Base-by-base conservation (phyloP, 2,888 invertebrate genomes). In the Drosophila fungiperda region DNA sequence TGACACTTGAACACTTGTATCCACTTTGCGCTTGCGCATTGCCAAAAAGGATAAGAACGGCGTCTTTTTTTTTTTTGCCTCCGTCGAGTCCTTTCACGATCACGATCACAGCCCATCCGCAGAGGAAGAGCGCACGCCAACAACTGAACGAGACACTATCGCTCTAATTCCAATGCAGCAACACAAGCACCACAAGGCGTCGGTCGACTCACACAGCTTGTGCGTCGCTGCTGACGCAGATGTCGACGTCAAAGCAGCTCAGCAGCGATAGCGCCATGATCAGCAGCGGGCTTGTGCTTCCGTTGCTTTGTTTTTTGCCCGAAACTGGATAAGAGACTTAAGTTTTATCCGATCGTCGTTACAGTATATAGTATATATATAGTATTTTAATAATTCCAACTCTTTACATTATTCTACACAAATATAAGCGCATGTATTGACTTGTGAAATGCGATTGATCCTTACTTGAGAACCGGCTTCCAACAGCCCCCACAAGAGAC, bases 111-210 rank as follows among this genome's bases (percentile, higher is more conserved):
- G 67, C 87, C 91, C 92, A 92, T 91, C 93, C 92, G 90, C 76
- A 86, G 84, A 82, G 81, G 87, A 83, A 87, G 91, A 92, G 89
- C 84, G 91, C 91, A 90, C 92, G 86, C 87, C 84, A 86, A 80
- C 91, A 92, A 93, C 93, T 93, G 92, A 93, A 87, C 91, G 82
- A 68, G 71, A 73, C 68, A 67, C 77, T 79, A 82, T 80, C 82
- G 79, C 87, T 87, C 87, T 90, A 90, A 80, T 86, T 86, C 82
- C 72, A 75, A 80, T 75, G 68, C 78, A 80, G 75, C 76, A 73
- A 59, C 79, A 66, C 58, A 68, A 55, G 26, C 36, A 55, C 12
- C 77, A 64, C 54, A 71, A 74, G 68, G 73, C 78, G 59, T 80
- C 76, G 68, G 62, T 12, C 52, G 52, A 32, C 67, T 52, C 60